Base-by-base conservation (phyloP, 2,888 invertebrate species). In the Drosophila eohydei region DNA sequence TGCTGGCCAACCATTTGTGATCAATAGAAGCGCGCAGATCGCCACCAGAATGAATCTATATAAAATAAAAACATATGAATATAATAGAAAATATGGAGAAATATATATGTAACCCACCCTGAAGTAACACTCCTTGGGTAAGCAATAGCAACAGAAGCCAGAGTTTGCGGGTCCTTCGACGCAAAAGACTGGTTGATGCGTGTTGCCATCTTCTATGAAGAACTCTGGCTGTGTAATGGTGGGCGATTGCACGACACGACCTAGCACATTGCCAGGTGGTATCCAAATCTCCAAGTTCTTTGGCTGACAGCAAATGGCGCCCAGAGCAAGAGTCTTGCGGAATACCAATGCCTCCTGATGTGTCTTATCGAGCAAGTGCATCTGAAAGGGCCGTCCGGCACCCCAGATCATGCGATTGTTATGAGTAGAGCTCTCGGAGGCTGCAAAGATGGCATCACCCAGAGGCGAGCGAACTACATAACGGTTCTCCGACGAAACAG, bases 351-450 rank as follows among this genome's bases (percentile, higher is more conserved):
- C 96, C 91, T 97, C 97, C 88, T 96, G 96, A 74, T 96, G 95
- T n/a, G 95, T 95, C 91, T 95, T 96, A 92, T 98, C 98, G 72
- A 96, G 94, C 0, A 98, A 93, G 85, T 95, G 96, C 94, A 98
- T 95, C 72, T 94, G 94, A 92, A 97, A 97, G 0, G 96, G 95
- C 28, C 97, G 94, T 0, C 88, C 77, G 0, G 92, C 69, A 5
- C 97, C 97, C 91, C 96, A 96, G 55, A 96, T 93, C 71, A 95
- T 94, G 57, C 97, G 93, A 88, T 95, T 94, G 7, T 94, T 94
- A 0, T 94, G 91, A 2, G 93, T 94, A 0, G 96, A 96, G 4
- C 93, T 94, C 90, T 97, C 96, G 41, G 94, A 95, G 12, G 95
- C 96, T 46, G 96, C 94, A 91, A 95, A 97, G n/a, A 97, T 92